Evolutionary conservation across 2,113 vertebrate species (phyloP), one percentile per base, ranked within the genome.

Genomic region (Salvelinus fontinalis): DNA sequence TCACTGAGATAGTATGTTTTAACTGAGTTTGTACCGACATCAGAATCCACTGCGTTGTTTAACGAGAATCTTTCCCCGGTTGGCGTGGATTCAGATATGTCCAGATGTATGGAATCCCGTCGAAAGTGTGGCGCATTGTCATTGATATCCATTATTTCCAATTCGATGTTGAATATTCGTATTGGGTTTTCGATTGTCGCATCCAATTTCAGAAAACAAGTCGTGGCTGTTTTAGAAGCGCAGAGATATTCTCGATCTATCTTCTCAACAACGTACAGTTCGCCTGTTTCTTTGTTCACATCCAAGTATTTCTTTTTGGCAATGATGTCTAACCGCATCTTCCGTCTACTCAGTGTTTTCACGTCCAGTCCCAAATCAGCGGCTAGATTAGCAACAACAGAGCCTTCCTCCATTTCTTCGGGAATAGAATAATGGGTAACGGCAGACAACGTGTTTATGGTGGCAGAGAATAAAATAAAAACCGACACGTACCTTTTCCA

Each of bases 211-310:
- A 90, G 9, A 22, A 79, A 78, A 11, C 89, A 91, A 0, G 89
- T 75, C 64, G 71, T 51, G 0, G 57, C 34, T 0, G 70, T n/a
- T 3, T 84, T 92, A 48, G 70, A 2, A 0, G 0, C 0, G 1
- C 89, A 93, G 31, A 92, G 49, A 34, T 82, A 67, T 80, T 93
- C 88, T 0, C 93, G 82, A 27, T 94, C 92, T 6, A 92, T 92
- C 12, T 81, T 90, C 24, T 90, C 89, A 70, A 84, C 82, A 67
- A 91, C 84, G 76, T 76, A 90, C 44, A 92, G 80, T 68, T 90
- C 88, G 39, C 92, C 89, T 27, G 90, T 91, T 70, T 91, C 86
- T 75, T 89, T 79, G 77, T 92, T 92, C 20, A 92, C 86, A 66
- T 88, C 90, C 60, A 93, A 68, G 74, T 90, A 92, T 81, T 87